Evolutionary conservation across 1,140 invertebrate genomes (phyloP), one percentile per base, ranked within the genome.

Genomic region (Neelides sp.): DNA sequence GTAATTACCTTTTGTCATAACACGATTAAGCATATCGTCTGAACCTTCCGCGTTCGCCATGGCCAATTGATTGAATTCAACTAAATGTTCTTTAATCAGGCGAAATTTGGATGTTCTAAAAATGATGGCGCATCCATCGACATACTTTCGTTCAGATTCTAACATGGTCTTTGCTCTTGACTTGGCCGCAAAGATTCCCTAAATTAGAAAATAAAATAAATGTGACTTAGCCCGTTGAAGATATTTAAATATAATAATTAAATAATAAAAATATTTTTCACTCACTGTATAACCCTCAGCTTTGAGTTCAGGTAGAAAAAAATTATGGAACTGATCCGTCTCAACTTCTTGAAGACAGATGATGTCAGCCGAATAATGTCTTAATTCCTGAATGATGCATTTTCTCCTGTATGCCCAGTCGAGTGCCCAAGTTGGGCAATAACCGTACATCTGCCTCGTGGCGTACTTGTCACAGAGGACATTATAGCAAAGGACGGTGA

Each of bases 401-500:
- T 96, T 95, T 73, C 95, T 93, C 39, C 95, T 75, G 72, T 98
- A 98, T 56, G 95, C 90, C 95, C 96, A 98, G 65, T 86, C 84
- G 12, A 99, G 73, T 20, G 94, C 94, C 91, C 92, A 96, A 55
- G 84, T 83, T 2, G 92, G 92, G 70, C 92, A 97, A 69, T 96
- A 96, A 20, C 52, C 91, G 70, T 98, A 97, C 82, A 94, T 91
- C 67, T 92, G 88, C 60, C 92, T 70, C 15, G 94, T 98, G 22
- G 94, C 94, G 64, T 97, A 98, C 71, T 98, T 97, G 71, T 97
- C 93, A 72, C 95, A 97, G 48, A 99, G 75, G 46, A 99, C 91
- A 72, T 99, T 99, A 76, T 99, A 99, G 71, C 93, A 98, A 86
- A 99, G 95, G 52, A 98, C 91, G 44, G 94, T 97, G 72, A 98